phyloP scores from a whole-genome alignment of 1,140 invertebrate species.

The Colletes latitarsis region DNA sequence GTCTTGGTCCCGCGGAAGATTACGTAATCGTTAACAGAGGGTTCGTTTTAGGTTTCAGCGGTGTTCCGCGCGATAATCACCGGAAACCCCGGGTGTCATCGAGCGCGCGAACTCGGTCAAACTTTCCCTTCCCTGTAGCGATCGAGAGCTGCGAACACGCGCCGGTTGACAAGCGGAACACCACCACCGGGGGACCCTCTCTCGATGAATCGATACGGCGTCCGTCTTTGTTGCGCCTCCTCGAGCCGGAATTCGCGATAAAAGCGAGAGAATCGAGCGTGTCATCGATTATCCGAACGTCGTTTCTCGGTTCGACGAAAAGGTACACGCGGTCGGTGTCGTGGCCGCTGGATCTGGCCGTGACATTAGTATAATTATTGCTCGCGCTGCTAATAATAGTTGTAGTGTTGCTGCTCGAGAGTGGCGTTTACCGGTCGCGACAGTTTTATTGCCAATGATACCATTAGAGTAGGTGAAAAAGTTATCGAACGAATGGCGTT shows the following conservation, averaged over 20 bases:
- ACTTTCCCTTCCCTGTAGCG: constrained; percentile 12
- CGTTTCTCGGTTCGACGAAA: background rate
- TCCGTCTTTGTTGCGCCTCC: no score
- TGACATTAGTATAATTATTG: constrained; percentile 32
- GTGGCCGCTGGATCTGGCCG: background rate
- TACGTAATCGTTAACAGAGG: background rate
- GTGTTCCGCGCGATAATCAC: background rate
- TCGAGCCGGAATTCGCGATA: background rate
- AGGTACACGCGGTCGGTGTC: background rate
- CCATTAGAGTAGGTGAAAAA: constrained; percentile 21
- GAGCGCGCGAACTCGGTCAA: constrained; percentile 12
- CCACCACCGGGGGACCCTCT: background rate
- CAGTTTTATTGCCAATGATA: constrained; percentile 24
- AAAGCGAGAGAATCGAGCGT: background rate
- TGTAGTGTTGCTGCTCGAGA: constrained; percentile 1
- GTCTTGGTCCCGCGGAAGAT: background rate
- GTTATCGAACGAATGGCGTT: constrained; percentile 1
- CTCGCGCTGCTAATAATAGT: constrained; percentile 34
- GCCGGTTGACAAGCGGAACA: background rate
- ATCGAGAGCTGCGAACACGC: background rate
- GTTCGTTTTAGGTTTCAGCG: background rate
- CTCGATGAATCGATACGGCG: constrained; percentile 1
- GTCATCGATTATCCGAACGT: background rate
- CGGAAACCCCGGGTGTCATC: constrained; percentile 18
- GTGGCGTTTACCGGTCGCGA: constrained; percentile 11